Base-by-base conservation (phyloP, 2,797 vertebrate species). In the Aselliscus stoliczkanus region DNA sequence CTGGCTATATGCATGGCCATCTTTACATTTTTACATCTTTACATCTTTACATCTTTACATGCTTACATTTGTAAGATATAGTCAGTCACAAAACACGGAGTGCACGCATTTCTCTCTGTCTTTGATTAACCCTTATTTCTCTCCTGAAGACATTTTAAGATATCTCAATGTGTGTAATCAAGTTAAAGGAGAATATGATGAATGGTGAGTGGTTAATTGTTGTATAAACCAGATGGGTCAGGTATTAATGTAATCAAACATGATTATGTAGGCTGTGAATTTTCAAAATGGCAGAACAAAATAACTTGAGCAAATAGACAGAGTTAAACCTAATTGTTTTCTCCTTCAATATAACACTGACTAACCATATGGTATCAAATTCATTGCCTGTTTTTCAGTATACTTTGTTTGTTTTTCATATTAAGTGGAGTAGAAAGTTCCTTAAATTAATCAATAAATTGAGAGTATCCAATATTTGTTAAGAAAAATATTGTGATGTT, bases 151-250 rank as follows among this genome's bases (percentile, higher is more conserved):
- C 7, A 60, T 84, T 96, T 97, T 54, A 8, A 11, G 34, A 65
- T 94, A 84, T 56, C n/a, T 76, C 54, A 42, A 79, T 18, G 76
- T 95, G 75, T 65, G 6, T 89, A 64, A 34, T 92, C 73, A 86
- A 96, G 95, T 83, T 72, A 97, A 94, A 86, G 7, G 58, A 77
- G 64, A 97, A 91, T 76, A 42, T 90, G 85, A 89, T 81, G 56
- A 64, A 60, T 18, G 31, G 47, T 69, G 58, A 96, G 50, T 37
- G 72, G 1, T 47, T 85, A 97, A 54, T 91, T 88, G 77, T 69
- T 88, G 62, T 34, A 56, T 34, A 50, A 44, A 44, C 37, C 96
- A 96, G n/a, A 56, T 95, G 58, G 69, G 8, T 25, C 70, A 93
- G 56, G 69, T 90, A 88, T 82, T 83, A 95, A 94, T 91, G 77